These are phyloP conservation scores for Agrotis ipsilon DNA, from an alignment of 2,888 invertebrate species.

Conservation along the genomic window DNA sequence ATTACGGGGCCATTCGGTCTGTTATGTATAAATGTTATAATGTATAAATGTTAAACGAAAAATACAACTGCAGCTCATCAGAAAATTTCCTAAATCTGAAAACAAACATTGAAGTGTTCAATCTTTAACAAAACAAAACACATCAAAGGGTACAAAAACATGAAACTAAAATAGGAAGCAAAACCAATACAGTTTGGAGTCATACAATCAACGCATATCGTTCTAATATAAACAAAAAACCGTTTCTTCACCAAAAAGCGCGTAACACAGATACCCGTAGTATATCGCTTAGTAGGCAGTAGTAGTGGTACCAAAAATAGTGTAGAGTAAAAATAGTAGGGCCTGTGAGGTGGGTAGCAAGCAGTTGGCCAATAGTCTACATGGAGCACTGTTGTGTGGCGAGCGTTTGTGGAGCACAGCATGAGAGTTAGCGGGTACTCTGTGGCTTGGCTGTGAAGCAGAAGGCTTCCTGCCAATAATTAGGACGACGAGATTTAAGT, in stretches of 20 bases:
- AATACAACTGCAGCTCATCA: background rate
- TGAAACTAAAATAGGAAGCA: slow-evolving; percentile 21
- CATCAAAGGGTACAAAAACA: slow-evolving; percentile 29
- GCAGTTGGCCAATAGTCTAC: slow-evolving; percentile 63
- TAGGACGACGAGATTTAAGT: no score
- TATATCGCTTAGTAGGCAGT: slow-evolving; percentile 12
- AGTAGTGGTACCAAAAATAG: slow-evolving; percentile 46
- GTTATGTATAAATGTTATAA: no score
- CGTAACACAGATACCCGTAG: slow-evolving; percentile 28
- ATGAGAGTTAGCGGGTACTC: slow-evolving; percentile 7
- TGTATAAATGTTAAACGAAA: no score
- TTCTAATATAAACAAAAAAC: slow-evolving; percentile 48
- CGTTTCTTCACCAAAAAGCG: slow-evolving; percentile 39
- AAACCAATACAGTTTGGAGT: slow-evolving; percentile 19
- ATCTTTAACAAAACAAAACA: slow-evolving; percentile 6
- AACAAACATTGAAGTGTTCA: background rate
- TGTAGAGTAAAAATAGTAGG: slow-evolving; percentile 52
- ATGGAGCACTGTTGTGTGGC: slow-evolving; percentile 52
- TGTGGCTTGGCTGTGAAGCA: background rate
- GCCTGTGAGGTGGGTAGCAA: slow-evolving; percentile 53
- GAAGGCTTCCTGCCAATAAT: no score
- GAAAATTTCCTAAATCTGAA: background rate
- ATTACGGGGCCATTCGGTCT: background rate
- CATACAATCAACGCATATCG: slow-evolving; percentile 25
- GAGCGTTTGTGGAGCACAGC: slow-evolving; percentile 13